A percentile compares a stretch with the other conserved stretches of the same genome.
Conservation (phyloP, 92 coral and sea anemone genomes). For the Blastomussa wellsi region DNA sequence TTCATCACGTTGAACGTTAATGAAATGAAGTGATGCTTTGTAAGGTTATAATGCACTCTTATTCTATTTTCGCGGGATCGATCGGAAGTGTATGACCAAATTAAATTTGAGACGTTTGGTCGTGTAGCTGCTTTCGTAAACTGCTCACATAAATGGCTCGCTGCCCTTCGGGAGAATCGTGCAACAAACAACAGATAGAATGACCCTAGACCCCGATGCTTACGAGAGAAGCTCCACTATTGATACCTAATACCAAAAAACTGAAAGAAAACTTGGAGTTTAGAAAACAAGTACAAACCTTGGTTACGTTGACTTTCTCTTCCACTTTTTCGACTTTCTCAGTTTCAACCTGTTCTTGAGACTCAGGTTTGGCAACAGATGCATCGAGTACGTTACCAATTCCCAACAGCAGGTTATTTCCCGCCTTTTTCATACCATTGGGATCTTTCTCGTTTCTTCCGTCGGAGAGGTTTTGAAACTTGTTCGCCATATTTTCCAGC, state of each 20-base stretch:
- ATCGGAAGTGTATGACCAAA: too few relatives aligned
- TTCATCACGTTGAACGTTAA: background rate
- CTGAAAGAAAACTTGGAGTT: background rate
- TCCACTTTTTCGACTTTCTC: slow-evolving; percentile 6
- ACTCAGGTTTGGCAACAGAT: slow-evolving; percentile 45
- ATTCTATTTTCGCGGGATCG: background rate
- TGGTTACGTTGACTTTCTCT: slow-evolving; percentile 17
- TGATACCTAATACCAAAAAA: too few relatives aligned
- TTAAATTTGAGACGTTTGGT: too few relatives aligned
- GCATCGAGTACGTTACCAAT: slow-evolving; percentile 78
- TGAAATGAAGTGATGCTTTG: too few relatives aligned
- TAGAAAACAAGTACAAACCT: background rate
- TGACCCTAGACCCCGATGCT: too few relatives aligned
- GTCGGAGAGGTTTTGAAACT: slow-evolving; percentile 24
- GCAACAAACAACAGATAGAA: too few relatives aligned
- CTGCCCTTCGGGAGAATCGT: too few relatives aligned
- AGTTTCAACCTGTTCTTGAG: background rate
- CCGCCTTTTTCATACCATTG: slow-evolving; percentile 56
- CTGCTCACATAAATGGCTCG: too few relatives aligned
- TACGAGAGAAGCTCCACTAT: too few relatives aligned
- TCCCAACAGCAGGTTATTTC: slow-evolving; percentile 74
- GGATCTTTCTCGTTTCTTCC: slow-evolving; percentile 24
- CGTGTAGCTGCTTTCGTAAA: too few relatives aligned
- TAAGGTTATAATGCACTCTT: too few relatives aligned
- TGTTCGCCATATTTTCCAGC: slow-evolving; percentile 68